Evolutionary conservation across 2,888 invertebrate species (phyloP), one percentile per base, ranked within the genome.

Genomic region (Tetanocera ferruginea): DNA sequence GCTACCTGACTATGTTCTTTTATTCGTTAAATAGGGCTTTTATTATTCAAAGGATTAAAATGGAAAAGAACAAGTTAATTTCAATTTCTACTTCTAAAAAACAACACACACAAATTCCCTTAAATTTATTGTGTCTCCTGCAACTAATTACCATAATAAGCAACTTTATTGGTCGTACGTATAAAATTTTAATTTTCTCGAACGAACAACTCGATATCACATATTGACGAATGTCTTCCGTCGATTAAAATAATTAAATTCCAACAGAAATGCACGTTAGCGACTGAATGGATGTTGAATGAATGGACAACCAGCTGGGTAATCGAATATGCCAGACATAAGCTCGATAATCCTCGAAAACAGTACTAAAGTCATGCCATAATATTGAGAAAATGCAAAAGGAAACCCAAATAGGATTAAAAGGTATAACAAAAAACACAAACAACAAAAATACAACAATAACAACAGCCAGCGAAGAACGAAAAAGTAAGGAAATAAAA

Each of bases 261-360:
- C 37, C 57, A 23, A 23, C 14, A 60, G 60, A 9, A 14, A 31
- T 19, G 5, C 43, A 25, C 23, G 49, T 23, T 8, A 34, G 4
- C 43, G 17, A 67, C 25, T 25, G 28, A 28, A 28, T 60, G 28
- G 60, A 28, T 60, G 60, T 28, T 25, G 60, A 60, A 14, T 28
- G 28, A 3, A 60, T 11, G n/a, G 72, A 31, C 57, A 52, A 28
- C 55, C 52, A 25, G 31, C 55, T 55, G 37, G 8, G 67, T 75
- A 67, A 75, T 55, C 67, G 66, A 67, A 75, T 66, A 75, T 75
- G 66, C 55, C 49, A 75, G 66, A 75, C 75, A 67, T 75, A n/a
- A 67, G 55, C 55, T 52, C 55, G n/a, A 55, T 75, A 75, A 75
- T 75, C 75, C 75, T 67, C 55, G 37, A 55, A 67, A 74, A 62